Evolutionary conservation across 1,140 invertebrate genomes (phyloP).

Genomic region (Brachionus paranguensis): DNA sequence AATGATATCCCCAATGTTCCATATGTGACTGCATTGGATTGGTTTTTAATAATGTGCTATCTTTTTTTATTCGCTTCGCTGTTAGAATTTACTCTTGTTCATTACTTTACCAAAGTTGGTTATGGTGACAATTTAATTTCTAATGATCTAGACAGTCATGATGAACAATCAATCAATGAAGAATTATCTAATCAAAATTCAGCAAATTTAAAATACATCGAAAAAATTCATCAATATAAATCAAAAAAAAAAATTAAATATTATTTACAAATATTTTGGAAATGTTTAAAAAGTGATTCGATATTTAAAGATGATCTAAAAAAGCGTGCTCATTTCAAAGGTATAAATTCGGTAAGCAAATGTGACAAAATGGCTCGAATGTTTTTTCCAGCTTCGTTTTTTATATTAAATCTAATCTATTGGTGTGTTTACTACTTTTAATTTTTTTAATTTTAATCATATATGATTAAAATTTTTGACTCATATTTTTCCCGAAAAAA

Average conservation of each 20-base stretch:
- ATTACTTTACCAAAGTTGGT: conserved; percentile 81
- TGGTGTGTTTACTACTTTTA: conserved; percentile 55
- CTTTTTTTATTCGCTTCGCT: conserved; percentile 74
- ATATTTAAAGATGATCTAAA: conserved; percentile 10
- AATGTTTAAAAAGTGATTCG: conserved; percentile 12
- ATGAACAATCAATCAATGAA: neutral
- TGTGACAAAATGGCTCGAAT: conserved; percentile 59
- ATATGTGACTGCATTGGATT: conserved; percentile 77
- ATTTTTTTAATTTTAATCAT: neutral
- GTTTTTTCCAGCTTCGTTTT: conserved; percentile 58
- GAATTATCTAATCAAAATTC: neutral
- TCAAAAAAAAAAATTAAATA: neutral
- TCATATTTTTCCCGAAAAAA: too few relatives aligned
- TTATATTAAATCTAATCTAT: conserved; percentile 57
- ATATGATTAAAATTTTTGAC: too few relatives aligned
- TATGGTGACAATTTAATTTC: conserved; percentile 64
- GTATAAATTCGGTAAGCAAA: conserved; percentile 51
- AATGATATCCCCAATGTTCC: conserved; percentile 78
- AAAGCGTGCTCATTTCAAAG: conserved; percentile 10
- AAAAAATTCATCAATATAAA: neutral
- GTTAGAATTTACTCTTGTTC: conserved; percentile 69
- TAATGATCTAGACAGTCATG: neutral
- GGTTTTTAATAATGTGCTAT: conserved; percentile 78
- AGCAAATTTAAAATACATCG: neutral
- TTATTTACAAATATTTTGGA: conserved; percentile 5